These are phyloP conservation scores for Antheraea assamensis DNA, from an alignment of 2,888 invertebrate species.

Conservation along the genomic window DNA sequence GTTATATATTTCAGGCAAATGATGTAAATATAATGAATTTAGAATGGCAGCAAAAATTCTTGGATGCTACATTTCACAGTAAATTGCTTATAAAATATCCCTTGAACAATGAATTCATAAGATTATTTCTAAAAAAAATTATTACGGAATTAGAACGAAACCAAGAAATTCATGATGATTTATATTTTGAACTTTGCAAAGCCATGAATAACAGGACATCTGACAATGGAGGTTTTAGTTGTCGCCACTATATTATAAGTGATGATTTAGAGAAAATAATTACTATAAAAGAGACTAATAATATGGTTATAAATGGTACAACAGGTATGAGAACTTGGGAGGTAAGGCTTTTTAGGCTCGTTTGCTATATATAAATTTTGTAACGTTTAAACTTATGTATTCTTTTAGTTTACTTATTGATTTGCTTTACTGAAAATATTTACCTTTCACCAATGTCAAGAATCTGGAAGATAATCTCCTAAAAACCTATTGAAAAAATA, in stretches of 20 bases:
- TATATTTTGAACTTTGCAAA: conserved; percentile 84
- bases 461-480: background rate
- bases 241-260: conserved; percentile 84
- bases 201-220: conserved; percentile 63
- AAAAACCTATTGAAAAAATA: no score
- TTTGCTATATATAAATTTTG: background rate
- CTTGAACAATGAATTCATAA: conserved; percentile 83
- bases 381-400: no score
- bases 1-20: conserved; percentile 47
- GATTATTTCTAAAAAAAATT: conserved; percentile 85
- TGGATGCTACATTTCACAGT: conserved; percentile 82
- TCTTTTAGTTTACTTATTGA: background rate
- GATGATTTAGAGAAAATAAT: conserved; percentile 63
- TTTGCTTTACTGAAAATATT: background rate
- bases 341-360: conserved; percentile 62
- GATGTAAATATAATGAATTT: conserved; percentile 60
- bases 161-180: conserved; percentile 84
- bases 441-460: background rate
- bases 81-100: conserved; percentile 82
- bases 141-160: conserved; percentile 81
- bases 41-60: conserved; percentile 82
- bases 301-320: conserved; percentile 89
- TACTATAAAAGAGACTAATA: conserved; percentile 86
- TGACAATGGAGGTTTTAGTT: conserved; percentile 66
- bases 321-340: conserved; percentile 92